These are phyloP conservation scores for Papilio aristodemus DNA, from an alignment of 1,140 invertebrate species.

Conservation along the genomic window DNA sequence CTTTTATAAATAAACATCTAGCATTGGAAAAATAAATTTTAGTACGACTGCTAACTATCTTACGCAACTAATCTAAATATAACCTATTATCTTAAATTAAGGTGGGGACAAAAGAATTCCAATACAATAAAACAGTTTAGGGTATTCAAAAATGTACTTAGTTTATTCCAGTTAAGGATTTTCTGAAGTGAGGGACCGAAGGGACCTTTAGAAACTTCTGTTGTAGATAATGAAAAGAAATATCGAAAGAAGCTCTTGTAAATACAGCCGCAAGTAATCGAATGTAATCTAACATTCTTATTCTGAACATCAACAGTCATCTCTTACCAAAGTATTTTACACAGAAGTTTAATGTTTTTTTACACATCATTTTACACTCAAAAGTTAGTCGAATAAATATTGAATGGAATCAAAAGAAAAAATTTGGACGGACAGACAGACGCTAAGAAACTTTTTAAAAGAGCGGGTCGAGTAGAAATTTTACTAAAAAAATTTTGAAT, in stretches of 20 bases:
- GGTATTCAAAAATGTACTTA: background rate
- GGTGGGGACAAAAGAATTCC: constrained; percentile 17
- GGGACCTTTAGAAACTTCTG: constrained; percentile 41
- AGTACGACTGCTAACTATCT: constrained; percentile 28
- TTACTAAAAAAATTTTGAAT: constrained; percentile 18
- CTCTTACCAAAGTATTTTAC: constrained; percentile 68
- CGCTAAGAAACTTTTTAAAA: constrained; percentile 49
- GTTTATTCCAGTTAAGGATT: background rate
- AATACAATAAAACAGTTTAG: background rate
- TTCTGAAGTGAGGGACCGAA: background rate
- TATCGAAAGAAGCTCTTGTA: constrained; percentile 55
- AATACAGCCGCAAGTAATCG: constrained; percentile 63
- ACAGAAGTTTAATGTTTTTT: constrained; percentile 65
- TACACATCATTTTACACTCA: constrained; percentile 64
- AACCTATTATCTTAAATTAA: constrained; percentile 28
- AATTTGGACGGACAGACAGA: constrained; percentile 76
- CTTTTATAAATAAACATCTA: constrained; percentile 41
- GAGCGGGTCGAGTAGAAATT: constrained; percentile 38
- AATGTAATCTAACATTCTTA: constrained; percentile 51
- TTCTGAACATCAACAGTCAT: constrained; percentile 60
- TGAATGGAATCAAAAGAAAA: constrained; percentile 61
- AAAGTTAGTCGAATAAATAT: constrained; percentile 44
- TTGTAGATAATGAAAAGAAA: constrained; percentile 55
- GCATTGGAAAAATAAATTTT: constrained; percentile 39
- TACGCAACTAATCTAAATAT: constrained; percentile 32